These are phyloP conservation scores for Fulica atra DNA, from an alignment of 2,113 vertebrate species.

Conservation along the genomic window DNA sequence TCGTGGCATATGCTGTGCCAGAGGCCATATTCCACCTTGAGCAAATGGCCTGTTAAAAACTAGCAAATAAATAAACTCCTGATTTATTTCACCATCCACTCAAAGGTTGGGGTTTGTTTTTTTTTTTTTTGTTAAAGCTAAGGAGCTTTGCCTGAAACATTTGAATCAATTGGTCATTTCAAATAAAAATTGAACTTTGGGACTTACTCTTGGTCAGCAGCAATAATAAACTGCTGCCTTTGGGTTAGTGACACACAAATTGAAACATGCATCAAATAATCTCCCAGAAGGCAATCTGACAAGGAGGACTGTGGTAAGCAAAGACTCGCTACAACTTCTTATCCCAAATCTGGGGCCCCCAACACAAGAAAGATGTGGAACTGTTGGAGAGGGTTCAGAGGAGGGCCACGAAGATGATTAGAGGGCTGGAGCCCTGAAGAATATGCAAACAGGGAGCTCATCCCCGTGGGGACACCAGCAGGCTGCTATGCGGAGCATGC, in stretches of 20 bases:
- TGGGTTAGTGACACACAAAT: neutral
- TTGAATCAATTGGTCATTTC: neutral
- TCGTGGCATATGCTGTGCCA: neutral
- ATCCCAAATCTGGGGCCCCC: neutral
- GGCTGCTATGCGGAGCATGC: fast-evolving
- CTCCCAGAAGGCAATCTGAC: neutral
- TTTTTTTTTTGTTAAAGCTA: neutral
- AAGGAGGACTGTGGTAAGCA: neutral
- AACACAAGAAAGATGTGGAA: too few relatives aligned
- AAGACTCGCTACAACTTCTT: neutral
- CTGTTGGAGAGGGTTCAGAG: too few relatives aligned
- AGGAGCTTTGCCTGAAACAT: neutral
- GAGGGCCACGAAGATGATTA: too few relatives aligned
- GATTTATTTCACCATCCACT: neutral
- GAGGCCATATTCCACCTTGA: neutral
- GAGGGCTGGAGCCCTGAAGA: neutral
- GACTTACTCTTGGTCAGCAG: neutral
- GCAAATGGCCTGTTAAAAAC: conserved; percentile 3
- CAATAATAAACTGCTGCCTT: neutral
- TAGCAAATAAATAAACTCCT: neutral
- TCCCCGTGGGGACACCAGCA: too few relatives aligned
- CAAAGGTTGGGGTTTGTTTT: neutral
- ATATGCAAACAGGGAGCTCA: neutral
- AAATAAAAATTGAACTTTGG: neutral
- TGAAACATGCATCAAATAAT: neutral